Evolutionary conservation across 37 sponge, comb jelly and placozoan species (phyloP).

Genomic region (Lycopodina hypogea): DNA sequence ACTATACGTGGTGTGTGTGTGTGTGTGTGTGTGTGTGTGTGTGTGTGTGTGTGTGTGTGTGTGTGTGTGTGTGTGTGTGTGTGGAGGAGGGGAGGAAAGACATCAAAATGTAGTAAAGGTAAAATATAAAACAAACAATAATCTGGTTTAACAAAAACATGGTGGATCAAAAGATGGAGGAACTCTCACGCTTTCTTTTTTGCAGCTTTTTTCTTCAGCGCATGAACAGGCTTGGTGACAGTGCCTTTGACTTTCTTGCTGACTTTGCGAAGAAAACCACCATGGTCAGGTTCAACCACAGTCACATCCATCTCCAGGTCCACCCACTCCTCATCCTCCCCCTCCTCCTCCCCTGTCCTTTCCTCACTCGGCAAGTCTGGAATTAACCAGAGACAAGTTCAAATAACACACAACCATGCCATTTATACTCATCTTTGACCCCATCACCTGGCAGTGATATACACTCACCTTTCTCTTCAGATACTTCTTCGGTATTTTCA

Average conservation of each 20-base stretch:
- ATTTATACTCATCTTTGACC: too few relatives aligned
- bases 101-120: not conserved
- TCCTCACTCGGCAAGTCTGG: constrained; percentile 1
- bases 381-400: not conserved
- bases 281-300: not conserved
- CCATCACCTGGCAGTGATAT: too few relatives aligned
- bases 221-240: not conserved
- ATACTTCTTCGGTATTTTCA: too few relatives aligned
- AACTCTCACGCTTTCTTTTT: not conserved
- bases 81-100: not conserved
- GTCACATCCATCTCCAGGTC: not conserved
- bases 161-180: not conserved
- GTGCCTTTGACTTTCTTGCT: not conserved
- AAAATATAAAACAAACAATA: not conserved
- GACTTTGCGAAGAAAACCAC: not conserved
- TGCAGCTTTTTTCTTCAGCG: not conserved
- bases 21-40: too few relatives aligned
- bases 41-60: too few relatives aligned
- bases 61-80: too few relatives aligned
- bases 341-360: constrained; percentile 1
- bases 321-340: constrained; percentile 4
- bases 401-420: too few relatives aligned
- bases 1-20: too few relatives aligned
- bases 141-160: too few relatives aligned
- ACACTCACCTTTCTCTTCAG: too few relatives aligned